These are phyloP conservation scores for Trinorchestia longiramus DNA, from an alignment of 1,140 invertebrate genomes.

Conservation along the genomic window DNA sequence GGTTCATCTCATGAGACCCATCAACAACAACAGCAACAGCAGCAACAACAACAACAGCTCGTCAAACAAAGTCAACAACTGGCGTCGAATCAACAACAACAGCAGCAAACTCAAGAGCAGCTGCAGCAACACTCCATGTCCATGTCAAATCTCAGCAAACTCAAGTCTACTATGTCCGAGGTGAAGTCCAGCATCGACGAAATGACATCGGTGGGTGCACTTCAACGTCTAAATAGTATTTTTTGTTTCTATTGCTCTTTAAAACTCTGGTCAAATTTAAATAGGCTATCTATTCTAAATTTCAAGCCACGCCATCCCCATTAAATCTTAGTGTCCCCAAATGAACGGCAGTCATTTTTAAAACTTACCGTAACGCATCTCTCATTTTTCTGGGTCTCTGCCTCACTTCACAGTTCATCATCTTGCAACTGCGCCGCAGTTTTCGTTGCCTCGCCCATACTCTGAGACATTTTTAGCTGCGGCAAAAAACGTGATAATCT, in stretches of 20 bases:
- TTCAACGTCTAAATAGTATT: not conserved
- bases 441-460: not conserved
- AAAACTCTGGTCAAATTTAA: not conserved
- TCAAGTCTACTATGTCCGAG: constrained; percentile 83
- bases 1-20: constrained; percentile 2
- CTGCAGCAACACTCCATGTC: constrained; percentile 60
- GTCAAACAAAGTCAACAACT: constrained; percentile 41
- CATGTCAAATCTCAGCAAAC: constrained; percentile 78
- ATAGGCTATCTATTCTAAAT: not conserved
- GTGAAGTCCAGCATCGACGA: constrained; percentile 75
- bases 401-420: not conserved
- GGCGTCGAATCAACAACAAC: not conserved
- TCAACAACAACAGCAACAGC: not conserved
- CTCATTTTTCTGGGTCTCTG: not conserved
- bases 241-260: not conserved
- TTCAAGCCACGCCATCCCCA: not conserved
- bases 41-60: not conserved
- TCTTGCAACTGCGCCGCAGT: not conserved
- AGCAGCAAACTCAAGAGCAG: constrained; percentile 30
- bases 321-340: not conserved
- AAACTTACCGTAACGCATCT: not conserved
- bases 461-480: not conserved
- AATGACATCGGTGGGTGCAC: constrained; percentile 63
- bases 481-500: not conserved
- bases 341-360: too few species aligned